Evolutionary conservation across 2,113 vertebrate species (phyloP).

Genomic region (Fulica atra): DNA sequence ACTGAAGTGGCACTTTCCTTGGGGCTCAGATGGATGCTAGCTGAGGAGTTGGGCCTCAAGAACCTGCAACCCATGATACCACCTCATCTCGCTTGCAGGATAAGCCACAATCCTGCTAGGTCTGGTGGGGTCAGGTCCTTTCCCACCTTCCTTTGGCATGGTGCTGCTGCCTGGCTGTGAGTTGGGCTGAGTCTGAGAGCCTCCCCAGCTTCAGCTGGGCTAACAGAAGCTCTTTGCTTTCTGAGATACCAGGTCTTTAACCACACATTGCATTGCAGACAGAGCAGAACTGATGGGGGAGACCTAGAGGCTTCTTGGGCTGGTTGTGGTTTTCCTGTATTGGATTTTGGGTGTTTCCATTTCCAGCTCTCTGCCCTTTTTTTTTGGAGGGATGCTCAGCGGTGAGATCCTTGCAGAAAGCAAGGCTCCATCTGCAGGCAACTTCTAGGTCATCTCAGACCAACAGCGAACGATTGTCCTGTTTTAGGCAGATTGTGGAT

Average conservation of each 20-base stretch:
- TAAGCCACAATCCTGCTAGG: accelerated
- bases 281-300: not conserved
- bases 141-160: not conserved
- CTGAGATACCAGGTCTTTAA: not conserved
- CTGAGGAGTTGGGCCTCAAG: not conserved
- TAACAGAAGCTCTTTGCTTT: not conserved
- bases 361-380: slow-evolving; percentile 9
- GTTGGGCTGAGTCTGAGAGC: accelerated
- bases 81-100: not conserved
- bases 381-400: not conserved
- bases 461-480: not conserved
- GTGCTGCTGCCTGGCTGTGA: accelerated
- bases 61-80: accelerated
- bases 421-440: slow-evolving; percentile 47
- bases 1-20: not conserved
- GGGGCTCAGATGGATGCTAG: not conserved
- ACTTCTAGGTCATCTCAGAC: not conserved
- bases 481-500: not conserved
- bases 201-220: not conserved
- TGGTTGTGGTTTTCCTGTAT: slow-evolving; percentile 24
- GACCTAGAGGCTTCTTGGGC: not conserved
- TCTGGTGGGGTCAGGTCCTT: not conserved
- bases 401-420: not conserved
- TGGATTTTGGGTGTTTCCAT: not conserved
- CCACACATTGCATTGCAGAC: not conserved